Evolutionary conservation across 2,888 invertebrate species (phyloP).

Genomic region (Rhagium mordax): DNA sequence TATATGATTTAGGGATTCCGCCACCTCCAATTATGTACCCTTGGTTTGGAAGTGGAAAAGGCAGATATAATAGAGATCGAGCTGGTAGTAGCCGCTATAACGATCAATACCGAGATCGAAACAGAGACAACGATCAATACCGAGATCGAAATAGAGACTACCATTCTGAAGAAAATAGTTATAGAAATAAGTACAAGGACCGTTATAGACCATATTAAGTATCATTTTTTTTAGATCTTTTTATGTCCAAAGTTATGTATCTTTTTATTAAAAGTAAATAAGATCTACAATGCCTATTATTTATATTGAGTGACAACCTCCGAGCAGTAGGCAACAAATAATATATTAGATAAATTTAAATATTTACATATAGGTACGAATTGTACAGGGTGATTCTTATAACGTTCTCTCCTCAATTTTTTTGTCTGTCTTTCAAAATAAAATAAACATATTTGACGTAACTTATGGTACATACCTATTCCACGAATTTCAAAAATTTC

Average conservation of each 20-base stretch:
- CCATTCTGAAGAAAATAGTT: not conserved
- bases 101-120: not conserved
- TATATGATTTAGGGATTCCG: constrained; percentile 64
- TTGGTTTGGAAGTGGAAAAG: constrained; percentile 63
- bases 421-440: too few species aligned
- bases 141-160: constrained; percentile 30
- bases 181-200: not conserved
- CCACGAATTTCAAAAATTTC: too few species aligned
- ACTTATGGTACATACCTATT: too few species aligned
- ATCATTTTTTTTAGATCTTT: not conserved
- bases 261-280: not conserved
- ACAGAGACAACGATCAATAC: constrained; percentile 38
- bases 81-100: not conserved
- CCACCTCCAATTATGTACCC: constrained; percentile 69
- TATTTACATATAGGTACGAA: too few species aligned
- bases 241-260: too few species aligned
- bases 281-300: not conserved
- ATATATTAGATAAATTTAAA: too few species aligned
- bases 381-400: too few species aligned
- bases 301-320: not conserved
- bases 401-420: too few species aligned
- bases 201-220: not conserved
- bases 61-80: not conserved
- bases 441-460: too few species aligned
- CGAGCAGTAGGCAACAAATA: too few species aligned